Percentiles rank a stretch among this genome's conserved stretches.
Evolutionary conservation across 2,888 invertebrate genomes (phyloP).

Genomic region (Drosophila kambysellisi): DNA sequence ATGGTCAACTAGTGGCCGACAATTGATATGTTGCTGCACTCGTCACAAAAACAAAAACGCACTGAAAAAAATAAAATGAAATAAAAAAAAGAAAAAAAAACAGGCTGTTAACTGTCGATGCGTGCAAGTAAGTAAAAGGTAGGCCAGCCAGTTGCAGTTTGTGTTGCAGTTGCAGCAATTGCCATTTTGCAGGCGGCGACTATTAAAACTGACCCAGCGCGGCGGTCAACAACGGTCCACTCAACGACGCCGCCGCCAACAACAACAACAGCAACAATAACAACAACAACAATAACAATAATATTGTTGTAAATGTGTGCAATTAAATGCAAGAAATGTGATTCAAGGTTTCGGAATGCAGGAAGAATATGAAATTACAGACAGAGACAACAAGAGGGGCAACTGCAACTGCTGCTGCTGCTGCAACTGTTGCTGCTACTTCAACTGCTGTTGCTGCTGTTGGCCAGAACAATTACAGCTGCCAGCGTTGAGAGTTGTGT

Average conservation of each 20-base stretch:
- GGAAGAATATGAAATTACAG: constrained; percentile 84
- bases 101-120: constrained; percentile 54
- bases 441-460: constrained; percentile 15
- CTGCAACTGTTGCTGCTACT: background rate
- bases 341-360: constrained; percentile 86
- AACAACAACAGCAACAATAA: constrained; percentile 9
- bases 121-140: constrained; percentile 77
- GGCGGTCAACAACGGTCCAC: constrained; percentile 74
- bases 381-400: constrained; percentile 39
- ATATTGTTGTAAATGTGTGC: constrained; percentile 55
- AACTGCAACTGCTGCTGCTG: background rate
- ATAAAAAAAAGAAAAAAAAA: constrained; percentile 31
- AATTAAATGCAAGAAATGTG: constrained; percentile 81
- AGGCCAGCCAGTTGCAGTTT: constrained; percentile 65
- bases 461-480: constrained; percentile 62
- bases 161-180: constrained; percentile 12
- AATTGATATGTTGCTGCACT: constrained; percentile 47
- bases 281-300: constrained; percentile 33
- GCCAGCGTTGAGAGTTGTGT: constrained; percentile 43
- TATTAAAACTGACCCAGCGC: constrained; percentile 78
- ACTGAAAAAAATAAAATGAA: constrained; percentile 29
- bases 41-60: constrained; percentile 54
- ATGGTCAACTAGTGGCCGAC: constrained; percentile 76
- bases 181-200: constrained; percentile 28
- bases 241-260: constrained; percentile 54